These are phyloP conservation scores for Achatina immaculata DNA, from an alignment of 1,140 invertebrate genomes.

Conservation along the genomic window DNA sequence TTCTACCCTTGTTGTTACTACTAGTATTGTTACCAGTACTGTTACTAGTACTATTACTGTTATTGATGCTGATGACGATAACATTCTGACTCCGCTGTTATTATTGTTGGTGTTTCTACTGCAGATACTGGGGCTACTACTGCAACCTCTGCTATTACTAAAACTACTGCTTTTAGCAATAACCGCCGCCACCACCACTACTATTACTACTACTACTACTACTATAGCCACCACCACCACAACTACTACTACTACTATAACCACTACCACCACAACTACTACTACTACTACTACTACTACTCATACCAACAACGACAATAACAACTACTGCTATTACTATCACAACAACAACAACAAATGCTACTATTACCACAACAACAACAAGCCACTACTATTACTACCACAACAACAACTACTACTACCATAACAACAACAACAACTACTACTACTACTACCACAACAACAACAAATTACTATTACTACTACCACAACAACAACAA, in stretches of 20 bases:
- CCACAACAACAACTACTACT: background rate
- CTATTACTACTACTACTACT: background rate
- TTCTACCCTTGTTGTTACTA: too few species aligned
- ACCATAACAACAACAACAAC: background rate
- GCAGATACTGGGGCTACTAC: background rate
- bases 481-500: conserved; percentile 31
- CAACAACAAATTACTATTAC: conserved; percentile 41
- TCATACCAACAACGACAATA: conserved; percentile 31
- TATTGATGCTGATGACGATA: too few species aligned
- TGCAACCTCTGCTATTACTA: conserved; percentile 4
- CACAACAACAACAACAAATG: conserved; percentile 43
- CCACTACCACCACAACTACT: background rate
- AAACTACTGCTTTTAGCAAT: background rate
- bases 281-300: background rate
- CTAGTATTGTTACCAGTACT: too few species aligned
- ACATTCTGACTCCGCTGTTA: too few species aligned
- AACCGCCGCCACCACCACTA: background rate
- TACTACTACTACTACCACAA: conserved; percentile 27
- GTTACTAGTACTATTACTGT: too few species aligned
- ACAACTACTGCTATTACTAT: conserved; percentile 43
- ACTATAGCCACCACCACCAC: background rate
- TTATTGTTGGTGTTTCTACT: background rate
- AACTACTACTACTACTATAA: background rate
- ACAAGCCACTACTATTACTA: background rate
- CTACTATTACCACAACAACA: conserved; percentile 12